Conservation (phyloP, 2,113 vertebrate genomes). For the Acrocephalus arundinaceus region DNA sequence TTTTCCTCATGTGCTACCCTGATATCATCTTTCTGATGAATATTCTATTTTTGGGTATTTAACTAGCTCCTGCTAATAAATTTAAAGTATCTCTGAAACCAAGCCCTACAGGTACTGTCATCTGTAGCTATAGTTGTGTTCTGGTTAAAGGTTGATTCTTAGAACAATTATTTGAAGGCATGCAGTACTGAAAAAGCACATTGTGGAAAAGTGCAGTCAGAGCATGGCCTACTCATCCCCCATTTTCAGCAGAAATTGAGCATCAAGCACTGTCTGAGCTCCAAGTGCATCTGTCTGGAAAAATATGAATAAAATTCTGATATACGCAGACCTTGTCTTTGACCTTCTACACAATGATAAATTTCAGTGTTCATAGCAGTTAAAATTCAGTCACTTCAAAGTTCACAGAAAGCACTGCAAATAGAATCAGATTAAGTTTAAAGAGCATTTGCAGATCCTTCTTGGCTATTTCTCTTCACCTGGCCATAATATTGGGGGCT, state of each 20-base stretch:
- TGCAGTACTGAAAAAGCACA: not conserved
- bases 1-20: not conserved
- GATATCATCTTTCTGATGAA: not conserved
- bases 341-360: slow-evolving; percentile 32
- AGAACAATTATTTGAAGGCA: not conserved
- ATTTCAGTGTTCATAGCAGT: not conserved
- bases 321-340: not conserved
- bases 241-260: not conserved
- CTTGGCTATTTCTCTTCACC: not conserved
- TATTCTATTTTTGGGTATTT: not conserved
- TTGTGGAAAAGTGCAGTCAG: not conserved
- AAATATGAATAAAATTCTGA: not conserved
- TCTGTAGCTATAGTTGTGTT: not conserved
- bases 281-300: not conserved
- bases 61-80: not conserved
- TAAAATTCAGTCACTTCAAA: slow-evolving; percentile 33
- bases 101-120: not conserved
- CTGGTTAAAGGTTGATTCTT: not conserved
- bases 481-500: not conserved
- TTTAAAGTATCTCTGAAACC: not conserved
- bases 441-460: slow-evolving; percentile 37
- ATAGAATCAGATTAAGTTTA: slow-evolving; percentile 43
- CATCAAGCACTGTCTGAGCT: not conserved
- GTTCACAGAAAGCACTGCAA: slow-evolving; percentile 50
- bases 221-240: not conserved